Conservation (phyloP, 2,113 vertebrate genomes). For the Empidonax traillii region DNA sequence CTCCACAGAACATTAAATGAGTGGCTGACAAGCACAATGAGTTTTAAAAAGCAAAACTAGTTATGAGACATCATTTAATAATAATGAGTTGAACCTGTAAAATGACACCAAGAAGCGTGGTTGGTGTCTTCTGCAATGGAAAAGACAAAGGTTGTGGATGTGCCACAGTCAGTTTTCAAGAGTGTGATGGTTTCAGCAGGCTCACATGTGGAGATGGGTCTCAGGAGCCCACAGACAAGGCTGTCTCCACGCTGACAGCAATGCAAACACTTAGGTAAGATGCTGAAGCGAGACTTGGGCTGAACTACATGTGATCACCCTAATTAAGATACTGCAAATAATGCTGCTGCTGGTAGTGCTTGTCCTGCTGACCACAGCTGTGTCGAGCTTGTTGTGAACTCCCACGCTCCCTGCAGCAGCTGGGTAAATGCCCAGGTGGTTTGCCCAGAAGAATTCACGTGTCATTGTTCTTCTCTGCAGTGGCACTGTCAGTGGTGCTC, state of each 20-base stretch:
- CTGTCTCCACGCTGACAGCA: neutral
- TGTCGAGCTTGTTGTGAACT: neutral
- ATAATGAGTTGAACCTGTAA: conserved; percentile 25
- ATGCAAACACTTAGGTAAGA: neutral
- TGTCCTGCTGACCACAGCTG: neutral
- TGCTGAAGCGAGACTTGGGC: neutral
- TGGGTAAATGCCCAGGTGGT: neutral
- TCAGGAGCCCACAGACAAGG: neutral
- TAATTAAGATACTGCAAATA: neutral
- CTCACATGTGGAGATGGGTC: neutral
- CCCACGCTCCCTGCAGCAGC: neutral
- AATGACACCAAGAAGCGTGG: neutral
- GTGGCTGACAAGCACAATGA: neutral
- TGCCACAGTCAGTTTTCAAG: neutral
- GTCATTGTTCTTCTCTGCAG: neutral
- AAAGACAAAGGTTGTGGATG: neutral
- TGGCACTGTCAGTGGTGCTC: neutral
- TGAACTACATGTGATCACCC: neutral
- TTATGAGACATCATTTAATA: conserved; percentile 29
- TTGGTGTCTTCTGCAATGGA: neutral
- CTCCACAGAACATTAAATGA: neutral
- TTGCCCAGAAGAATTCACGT: neutral
- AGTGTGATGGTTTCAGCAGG: neutral
- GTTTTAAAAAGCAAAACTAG: conserved; percentile 22
- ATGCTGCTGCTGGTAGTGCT: neutral